Percentiles rank a stretch among this genome's conserved stretches.
Conservation (phyloP, 2,888 invertebrate species). For the Ctena decussata region DNA sequence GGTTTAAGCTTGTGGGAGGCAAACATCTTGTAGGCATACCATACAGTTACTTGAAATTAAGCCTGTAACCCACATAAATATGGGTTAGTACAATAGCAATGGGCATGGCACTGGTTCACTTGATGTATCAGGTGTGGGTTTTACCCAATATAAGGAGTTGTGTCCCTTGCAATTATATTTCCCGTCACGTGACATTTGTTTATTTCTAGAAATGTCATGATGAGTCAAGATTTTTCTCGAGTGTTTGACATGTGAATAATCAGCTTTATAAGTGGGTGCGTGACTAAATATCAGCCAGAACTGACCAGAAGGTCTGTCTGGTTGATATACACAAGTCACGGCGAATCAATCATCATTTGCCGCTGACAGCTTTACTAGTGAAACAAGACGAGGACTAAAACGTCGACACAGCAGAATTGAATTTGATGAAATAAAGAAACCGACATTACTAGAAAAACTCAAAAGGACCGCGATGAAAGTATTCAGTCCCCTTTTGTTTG, state of each 20-base stretch:
- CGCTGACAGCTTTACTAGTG: neutral
- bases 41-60: too few species aligned
- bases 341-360: neutral
- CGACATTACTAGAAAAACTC: neutral
- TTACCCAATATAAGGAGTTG: too few species aligned
- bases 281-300: conserved; percentile 44
- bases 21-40: too few species aligned
- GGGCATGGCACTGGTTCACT: too few species aligned
- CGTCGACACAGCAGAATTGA: neutral
- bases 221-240: conserved; percentile 17
- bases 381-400: neutral
- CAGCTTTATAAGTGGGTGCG: neutral
- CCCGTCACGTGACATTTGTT: conserved; percentile 30
- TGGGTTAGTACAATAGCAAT: too few species aligned
- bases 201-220: conserved; percentile 15
- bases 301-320: conserved; percentile 42
- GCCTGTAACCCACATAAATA: too few species aligned
- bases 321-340: conserved; percentile 23
- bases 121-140: too few species aligned
- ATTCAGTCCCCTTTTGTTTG: conserved; percentile 13
- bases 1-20: too few species aligned
- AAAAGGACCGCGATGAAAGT: conserved; percentile 43
- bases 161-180: conserved; percentile 18
- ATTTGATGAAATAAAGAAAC: conserved; percentile 8
- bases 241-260: neutral